Conservation (phyloP, 2,113 vertebrate species). For the Eubucco bourcierii region DNA sequence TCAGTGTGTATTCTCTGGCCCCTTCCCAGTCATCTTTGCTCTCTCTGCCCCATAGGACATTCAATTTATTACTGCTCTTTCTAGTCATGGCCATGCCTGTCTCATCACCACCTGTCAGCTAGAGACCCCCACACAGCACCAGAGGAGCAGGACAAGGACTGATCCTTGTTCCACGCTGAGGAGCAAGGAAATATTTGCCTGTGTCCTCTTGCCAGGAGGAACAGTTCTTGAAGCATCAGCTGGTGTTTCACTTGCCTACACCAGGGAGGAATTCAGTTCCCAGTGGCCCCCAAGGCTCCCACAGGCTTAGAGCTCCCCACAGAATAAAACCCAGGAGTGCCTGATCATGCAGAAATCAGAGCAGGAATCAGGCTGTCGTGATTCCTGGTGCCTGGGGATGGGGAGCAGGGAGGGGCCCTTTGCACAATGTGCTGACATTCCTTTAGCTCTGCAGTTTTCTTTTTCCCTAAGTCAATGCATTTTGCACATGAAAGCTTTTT, state of each 20-base stretch:
- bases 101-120: not conserved
- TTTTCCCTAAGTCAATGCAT: conserved; percentile 37
- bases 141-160: not conserved
- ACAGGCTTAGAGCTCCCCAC: not conserved
- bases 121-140: accelerated
- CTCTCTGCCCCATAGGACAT: not conserved
- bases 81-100: not conserved
- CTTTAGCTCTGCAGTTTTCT: not conserved
- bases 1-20: not conserved
- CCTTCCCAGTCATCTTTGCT: accelerated
- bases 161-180: not conserved
- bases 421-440: conserved; percentile 1
- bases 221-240: not conserved
- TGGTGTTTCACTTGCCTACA: not conserved
- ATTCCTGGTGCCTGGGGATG: not conserved
- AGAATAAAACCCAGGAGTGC: not conserved
- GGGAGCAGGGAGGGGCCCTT: not conserved
- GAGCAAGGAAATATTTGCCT: not conserved
- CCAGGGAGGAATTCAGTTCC: not conserved
- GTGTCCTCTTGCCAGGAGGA: not conserved
- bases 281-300: not conserved
- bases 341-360: not conserved
- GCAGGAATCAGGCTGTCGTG: not conserved
- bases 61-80: not conserved
- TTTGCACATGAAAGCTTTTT: conserved; percentile 49